These are phyloP conservation scores for Cerastis leucographa DNA, from an alignment of 2,888 invertebrate genomes.

Conservation along the genomic window DNA sequence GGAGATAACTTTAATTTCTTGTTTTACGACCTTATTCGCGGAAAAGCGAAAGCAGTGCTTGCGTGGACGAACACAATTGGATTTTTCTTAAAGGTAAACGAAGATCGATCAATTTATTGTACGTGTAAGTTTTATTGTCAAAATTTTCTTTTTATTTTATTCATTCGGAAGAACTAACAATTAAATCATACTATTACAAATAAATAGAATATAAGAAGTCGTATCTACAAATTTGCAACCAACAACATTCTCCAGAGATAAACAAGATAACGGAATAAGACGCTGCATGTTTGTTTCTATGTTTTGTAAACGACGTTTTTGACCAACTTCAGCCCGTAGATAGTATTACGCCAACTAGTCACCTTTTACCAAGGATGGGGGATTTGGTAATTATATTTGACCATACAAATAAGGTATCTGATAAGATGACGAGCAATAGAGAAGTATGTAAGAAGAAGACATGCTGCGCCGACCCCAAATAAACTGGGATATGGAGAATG, in stretches of 20 bases:
- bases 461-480: no score
- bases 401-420: background rate
- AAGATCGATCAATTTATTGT: background rate
- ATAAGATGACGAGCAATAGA: no score
- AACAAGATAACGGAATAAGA: background rate
- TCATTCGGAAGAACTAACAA: background rate
- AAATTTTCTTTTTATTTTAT: background rate
- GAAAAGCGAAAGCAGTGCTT: background rate
- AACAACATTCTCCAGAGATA: background rate
- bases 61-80: background rate
- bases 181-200: background rate
- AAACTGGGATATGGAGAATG: no score
- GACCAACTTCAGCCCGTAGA: background rate
- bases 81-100: background rate
- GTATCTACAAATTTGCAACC: background rate
- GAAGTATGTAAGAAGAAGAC: no score
- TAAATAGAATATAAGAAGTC: background rate
- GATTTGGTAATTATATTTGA: background rate
- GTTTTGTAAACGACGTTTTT: background rate
- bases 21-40: slow-evolving; percentile 2
- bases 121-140: background rate
- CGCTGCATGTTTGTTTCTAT: background rate
- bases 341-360: background rate
- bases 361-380: background rate
- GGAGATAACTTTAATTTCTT: slow-evolving; percentile 24